phyloP scores from a whole-genome alignment of 2,113 vertebrate genomes.

The Leucosticte australis region DNA sequence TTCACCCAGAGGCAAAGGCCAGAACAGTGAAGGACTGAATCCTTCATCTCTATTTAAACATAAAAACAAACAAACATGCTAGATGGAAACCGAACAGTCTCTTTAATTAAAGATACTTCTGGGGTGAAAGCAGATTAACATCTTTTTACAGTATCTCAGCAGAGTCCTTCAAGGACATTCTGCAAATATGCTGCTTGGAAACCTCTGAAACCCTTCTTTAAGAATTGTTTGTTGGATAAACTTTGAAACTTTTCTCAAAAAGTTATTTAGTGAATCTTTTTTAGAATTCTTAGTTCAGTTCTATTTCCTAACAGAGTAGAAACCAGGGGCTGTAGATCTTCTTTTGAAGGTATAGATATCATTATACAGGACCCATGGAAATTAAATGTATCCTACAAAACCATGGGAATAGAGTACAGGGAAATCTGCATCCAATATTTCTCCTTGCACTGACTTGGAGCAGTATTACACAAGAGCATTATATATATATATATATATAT shows the following conservation, averaged over 20 bases:
- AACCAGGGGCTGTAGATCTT: background rate
- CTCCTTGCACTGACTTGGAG: background rate
- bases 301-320: background rate
- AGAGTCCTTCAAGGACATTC: background rate
- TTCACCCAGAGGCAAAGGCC: background rate
- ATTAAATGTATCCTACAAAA: background rate
- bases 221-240: background rate
- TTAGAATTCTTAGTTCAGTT: background rate
- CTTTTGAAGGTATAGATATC: background rate
- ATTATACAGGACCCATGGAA: background rate
- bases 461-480: background rate
- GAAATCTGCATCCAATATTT: background rate
- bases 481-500: background rate
- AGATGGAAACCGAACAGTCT: background rate
- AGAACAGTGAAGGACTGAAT: background rate
- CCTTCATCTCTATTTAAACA: background rate
- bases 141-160: background rate
- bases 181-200: background rate
- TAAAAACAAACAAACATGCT: background rate
- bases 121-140: background rate
- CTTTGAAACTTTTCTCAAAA: background rate
- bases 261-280: rapidly evolving
- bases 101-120: background rate
- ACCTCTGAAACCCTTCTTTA: background rate
- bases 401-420: background rate